These are phyloP conservation scores for Sinhomidia bicolor DNA, from an alignment of 2,888 invertebrate genomes.

Conservation along the genomic window DNA sequence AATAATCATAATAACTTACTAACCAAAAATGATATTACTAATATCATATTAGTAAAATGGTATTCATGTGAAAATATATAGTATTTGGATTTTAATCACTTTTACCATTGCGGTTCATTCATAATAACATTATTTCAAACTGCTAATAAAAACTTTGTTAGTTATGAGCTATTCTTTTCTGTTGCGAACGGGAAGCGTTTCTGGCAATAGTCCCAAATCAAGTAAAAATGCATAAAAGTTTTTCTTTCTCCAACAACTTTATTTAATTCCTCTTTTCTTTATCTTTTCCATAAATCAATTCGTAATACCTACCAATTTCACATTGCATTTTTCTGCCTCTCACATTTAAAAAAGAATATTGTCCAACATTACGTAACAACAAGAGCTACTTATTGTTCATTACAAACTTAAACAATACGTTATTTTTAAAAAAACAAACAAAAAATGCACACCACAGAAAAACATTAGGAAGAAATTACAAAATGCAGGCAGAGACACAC, in stretches of 20 bases:
- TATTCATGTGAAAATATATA: too few relatives aligned
- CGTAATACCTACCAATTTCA: constrained; percentile 29
- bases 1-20: too few relatives aligned
- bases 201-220: constrained; percentile 49
- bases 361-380: neutral
- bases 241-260: neutral
- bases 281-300: constrained; percentile 9
- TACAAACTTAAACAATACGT: neutral
- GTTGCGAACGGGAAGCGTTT: constrained; percentile 31
- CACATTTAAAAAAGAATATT: neutral
- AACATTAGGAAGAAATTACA: neutral
- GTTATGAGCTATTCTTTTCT: too few relatives aligned
- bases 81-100: too few relatives aligned
- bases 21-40: neutral
- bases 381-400: neutral
- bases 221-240: neutral
- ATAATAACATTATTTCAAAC: too few relatives aligned
- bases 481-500: neutral
- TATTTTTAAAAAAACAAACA: neutral
- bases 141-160: too few relatives aligned
- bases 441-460: neutral
- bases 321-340: too few relatives aligned
- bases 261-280: constrained; percentile 4
- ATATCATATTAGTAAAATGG: neutral
- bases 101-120: neutral